Conservation (phyloP, 2,797 vertebrate genomes). For the Erethizon dorsatum region DNA sequence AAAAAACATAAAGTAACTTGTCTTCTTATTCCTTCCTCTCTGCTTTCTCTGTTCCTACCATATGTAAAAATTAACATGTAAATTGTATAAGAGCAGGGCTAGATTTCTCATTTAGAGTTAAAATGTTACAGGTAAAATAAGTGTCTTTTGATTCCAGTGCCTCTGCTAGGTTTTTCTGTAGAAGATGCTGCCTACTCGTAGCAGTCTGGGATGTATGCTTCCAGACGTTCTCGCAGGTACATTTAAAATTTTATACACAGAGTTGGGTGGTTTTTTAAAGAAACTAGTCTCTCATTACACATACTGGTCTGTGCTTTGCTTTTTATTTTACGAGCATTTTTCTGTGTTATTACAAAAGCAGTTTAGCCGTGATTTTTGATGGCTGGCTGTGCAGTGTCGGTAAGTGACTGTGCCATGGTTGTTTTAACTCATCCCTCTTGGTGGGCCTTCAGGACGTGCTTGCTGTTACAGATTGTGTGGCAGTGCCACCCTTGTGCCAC, state of each 20-base stretch:
- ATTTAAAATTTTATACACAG: background rate
- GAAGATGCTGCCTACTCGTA: background rate
- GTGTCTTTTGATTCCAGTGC: background rate
- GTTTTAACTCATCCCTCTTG: background rate
- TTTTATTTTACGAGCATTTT: constrained; percentile 36
- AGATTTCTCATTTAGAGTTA: constrained; percentile 20
- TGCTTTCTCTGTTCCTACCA: background rate
- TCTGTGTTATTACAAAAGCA: background rate
- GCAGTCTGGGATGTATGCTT: background rate
- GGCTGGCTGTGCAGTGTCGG: background rate
- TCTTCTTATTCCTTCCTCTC: background rate
- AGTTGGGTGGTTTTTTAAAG: background rate
- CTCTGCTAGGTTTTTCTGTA: background rate
- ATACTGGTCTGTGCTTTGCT: background rate
- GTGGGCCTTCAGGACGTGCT: background rate
- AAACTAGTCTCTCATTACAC: background rate
- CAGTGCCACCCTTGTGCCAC: background rate
- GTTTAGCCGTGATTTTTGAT: background rate
- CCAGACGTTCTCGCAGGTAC: background rate
- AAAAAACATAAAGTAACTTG: background rate
- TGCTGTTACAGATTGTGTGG: background rate
- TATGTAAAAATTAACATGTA: background rate
- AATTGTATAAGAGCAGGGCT: background rate
- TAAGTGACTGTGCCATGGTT: background rate
- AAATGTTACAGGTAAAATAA: background rate